Percentiles rank a stretch among this genome's conserved stretches.
These are phyloP conservation scores for Limonius californicus DNA, from an alignment of 1,140 invertebrate genomes.

Conservation along the genomic window DNA sequence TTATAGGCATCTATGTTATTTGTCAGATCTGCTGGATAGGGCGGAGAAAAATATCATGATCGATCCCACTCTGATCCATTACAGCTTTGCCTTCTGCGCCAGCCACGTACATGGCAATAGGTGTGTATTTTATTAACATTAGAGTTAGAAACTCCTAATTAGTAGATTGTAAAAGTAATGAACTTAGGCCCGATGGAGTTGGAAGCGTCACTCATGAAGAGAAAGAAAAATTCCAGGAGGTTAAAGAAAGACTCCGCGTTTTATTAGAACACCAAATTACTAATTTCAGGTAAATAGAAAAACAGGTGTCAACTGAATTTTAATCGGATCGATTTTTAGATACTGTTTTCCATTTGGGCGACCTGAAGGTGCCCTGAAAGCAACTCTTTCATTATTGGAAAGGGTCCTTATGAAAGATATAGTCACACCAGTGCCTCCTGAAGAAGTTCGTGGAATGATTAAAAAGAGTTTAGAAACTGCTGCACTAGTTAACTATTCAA, in stretches of 20 bases:
- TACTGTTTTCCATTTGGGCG: constrained; percentile 98
- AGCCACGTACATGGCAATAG: constrained; percentile 97
- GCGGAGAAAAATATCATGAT: constrained; percentile 95
- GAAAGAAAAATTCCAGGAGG: constrained; percentile 96
- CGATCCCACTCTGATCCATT: constrained; percentile 97
- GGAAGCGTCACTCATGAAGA: constrained; percentile 97
- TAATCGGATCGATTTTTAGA: constrained; percentile 50
- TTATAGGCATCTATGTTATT: constrained; percentile 92
- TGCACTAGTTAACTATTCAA: constrained; percentile 95
- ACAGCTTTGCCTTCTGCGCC: constrained; percentile 98
- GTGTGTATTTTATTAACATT: constrained; percentile 50
- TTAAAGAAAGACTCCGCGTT: constrained; percentile 90
- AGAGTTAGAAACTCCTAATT: constrained; percentile 32
- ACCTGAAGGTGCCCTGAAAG: constrained; percentile 95
- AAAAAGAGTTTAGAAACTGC: constrained; percentile 97
- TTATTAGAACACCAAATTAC: constrained; percentile 98
- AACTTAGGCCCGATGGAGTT: constrained; percentile 89
- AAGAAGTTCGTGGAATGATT: constrained; percentile 94
- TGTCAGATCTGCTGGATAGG: constrained; percentile 92
- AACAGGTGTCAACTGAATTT: not conserved
- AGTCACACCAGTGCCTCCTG: constrained; percentile 92
- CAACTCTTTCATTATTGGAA: constrained; percentile 92
- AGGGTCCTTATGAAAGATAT: constrained; percentile 99
- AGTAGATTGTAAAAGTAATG: constrained; percentile 48
- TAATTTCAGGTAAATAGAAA: constrained; percentile 80